Base-by-base conservation (phyloP, 2,113 vertebrate genomes). In the Syngnathoides biaculeatus region DNA sequence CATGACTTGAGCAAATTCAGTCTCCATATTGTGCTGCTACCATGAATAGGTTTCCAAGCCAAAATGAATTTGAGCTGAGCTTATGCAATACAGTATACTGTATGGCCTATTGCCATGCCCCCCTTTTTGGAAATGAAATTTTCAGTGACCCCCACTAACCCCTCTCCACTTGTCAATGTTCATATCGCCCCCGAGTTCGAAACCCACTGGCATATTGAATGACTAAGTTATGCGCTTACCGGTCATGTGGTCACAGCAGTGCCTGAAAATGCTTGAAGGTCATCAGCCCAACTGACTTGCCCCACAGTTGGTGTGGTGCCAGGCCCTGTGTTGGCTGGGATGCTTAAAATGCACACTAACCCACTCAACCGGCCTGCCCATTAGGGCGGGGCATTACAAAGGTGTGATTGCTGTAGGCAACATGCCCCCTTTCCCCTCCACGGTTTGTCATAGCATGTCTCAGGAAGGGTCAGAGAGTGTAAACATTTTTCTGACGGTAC, bases 131-230 rank as follows among this genome's bases (percentile, higher is more conserved):
- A n/a, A n/a, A n/a, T n/a, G n/a, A n/a, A n/a, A n/a, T n/a, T n/a
- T n/a, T n/a, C n/a, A n/a, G n/a, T n/a, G n/a, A n/a, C n/a, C n/a
- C n/a, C n/a, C n/a, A n/a, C n/a, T n/a, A n/a, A n/a, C n/a, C n/a
- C n/a, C n/a, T n/a, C n/a, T n/a, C n/a, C n/a, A n/a, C n/a, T n/a
- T n/a, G n/a, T n/a, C n/a, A n/a, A n/a, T n/a, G n/a, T n/a, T n/a
- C n/a, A n/a, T n/a, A n/a, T n/a, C n/a, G n/a, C n/a, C n/a, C n/a
- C n/a, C n/a, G n/a, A n/a, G n/a, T n/a, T n/a, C n/a, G n/a, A n/a
- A n/a, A n/a, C n/a, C n/a, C n/a, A n/a, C n/a, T 80, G 76, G 71
- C 58, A 35, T 79, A 85, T 84, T 74, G 65, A 86, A 86, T 82
- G 77, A 79, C 67, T 64, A 74, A 66, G 69, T 78, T 73, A 58